A percentile compares a stretch with the other conserved stretches of the same genome.
These are phyloP conservation scores for Hymenopus coronatus DNA, from an alignment of 2,888 invertebrate species.

Conservation along the genomic window DNA sequence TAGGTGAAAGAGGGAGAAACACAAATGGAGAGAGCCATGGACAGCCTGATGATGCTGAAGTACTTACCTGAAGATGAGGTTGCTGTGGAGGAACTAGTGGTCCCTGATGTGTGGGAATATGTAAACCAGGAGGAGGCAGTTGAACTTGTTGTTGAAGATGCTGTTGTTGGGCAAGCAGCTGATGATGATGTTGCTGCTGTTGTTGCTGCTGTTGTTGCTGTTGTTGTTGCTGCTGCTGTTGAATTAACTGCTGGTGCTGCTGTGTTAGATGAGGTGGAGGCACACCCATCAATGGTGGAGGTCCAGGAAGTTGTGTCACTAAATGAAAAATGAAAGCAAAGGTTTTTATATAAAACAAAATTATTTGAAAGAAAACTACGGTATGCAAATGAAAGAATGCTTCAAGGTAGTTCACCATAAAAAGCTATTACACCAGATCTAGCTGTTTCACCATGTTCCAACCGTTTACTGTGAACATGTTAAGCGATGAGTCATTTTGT, in stretches of 20 bases:
- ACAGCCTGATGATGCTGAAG: too few species aligned
- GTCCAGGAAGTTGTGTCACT: constrained; percentile 30
- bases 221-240: constrained; percentile 31
- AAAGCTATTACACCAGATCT: too few species aligned
- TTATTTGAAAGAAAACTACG: too few species aligned
- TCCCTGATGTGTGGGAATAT: constrained; percentile 46
- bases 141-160: constrained; percentile 33
- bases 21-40: too few species aligned
- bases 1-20: too few species aligned
- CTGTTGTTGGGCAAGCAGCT: constrained; percentile 26
- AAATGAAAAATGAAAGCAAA: not conserved
- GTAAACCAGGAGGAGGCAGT: constrained; percentile 46
- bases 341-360: not conserved
- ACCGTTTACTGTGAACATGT: too few species aligned
- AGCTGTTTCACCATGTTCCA: too few species aligned
- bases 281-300: constrained; percentile 34
- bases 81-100: constrained; percentile 44
- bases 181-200: constrained; percentile 37
- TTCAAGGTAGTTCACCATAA: too few species aligned
- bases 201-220: constrained; percentile 31
- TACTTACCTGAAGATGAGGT: constrained; percentile 29
- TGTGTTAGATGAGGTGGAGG: constrained; percentile 37
- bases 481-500: too few species aligned
- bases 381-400: too few species aligned
- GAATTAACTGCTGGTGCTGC: constrained; percentile 27